phyloP scores from a whole-genome alignment of 2,888 invertebrate genomes.

The Eristalis pertinax region DNA sequence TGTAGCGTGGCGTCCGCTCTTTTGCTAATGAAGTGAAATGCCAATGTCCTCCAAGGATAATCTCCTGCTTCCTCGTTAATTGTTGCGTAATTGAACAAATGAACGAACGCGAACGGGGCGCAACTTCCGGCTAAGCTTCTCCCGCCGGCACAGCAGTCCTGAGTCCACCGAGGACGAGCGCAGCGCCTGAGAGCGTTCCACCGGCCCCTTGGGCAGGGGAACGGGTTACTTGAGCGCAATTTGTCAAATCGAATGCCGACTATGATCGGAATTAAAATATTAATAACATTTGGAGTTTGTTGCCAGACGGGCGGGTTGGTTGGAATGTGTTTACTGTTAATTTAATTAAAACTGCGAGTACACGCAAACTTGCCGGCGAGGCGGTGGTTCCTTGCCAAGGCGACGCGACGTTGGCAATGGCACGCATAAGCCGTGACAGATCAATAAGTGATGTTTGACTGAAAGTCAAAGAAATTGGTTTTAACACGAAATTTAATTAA shows the following conservation, averaged over 20 bases:
- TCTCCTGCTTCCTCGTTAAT: slow-evolving; percentile 67
- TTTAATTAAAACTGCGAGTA: slow-evolving; percentile 60
- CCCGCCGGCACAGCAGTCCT: not conserved
- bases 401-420: not conserved
- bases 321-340: slow-evolving; percentile 65
- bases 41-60: slow-evolving; percentile 63
- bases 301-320: not conserved
- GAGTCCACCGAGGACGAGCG: too few relatives aligned
- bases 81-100: slow-evolving; percentile 71
- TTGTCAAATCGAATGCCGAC: slow-evolving; percentile 69
- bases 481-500: slow-evolving; percentile 60
- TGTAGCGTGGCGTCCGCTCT: slow-evolving; percentile 7
- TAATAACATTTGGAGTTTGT: slow-evolving; percentile 58
- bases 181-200: not conserved
- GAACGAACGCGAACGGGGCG: slow-evolving; percentile 21
- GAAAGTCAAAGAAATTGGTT: slow-evolving; percentile 56
- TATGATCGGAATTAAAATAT: slow-evolving; percentile 70
- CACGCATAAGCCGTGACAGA: slow-evolving; percentile 11
- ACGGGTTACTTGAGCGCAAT: slow-evolving; percentile 57
- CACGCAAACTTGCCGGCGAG: slow-evolving; percentile 59
- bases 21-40: slow-evolving; percentile 63
- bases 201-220: not conserved
- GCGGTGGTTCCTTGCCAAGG: slow-evolving; percentile 21
- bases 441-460: slow-evolving; percentile 18
- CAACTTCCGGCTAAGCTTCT: slow-evolving; percentile 32